Percentiles rank a stretch among this genome's conserved stretches.
These are phyloP conservation scores for Glyphotaelius pellucidus DNA, from an alignment of 2,888 invertebrate species.

Conservation along the genomic window DNA sequence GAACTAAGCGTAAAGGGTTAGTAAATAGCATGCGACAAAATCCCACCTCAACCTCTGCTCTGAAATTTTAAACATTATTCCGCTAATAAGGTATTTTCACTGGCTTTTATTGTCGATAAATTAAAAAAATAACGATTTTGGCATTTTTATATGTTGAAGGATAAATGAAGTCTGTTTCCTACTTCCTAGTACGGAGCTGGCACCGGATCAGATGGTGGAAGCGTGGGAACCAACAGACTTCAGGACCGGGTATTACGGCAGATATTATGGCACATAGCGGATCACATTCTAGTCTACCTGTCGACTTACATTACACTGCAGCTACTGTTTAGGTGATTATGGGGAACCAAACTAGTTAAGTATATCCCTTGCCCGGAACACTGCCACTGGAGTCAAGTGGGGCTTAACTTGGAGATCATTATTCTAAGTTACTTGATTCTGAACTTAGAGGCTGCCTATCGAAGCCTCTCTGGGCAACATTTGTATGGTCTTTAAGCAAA, in stretches of 20 bases:
- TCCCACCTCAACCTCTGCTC: no score
- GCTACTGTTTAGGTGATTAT: conserved; percentile 4
- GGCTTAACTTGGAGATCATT: background rate
- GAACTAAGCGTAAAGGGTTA: no score
- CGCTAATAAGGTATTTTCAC: no score
- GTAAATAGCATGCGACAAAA: no score
- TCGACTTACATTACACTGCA: background rate
- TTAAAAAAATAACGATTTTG: no score
- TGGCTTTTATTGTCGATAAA: no score
- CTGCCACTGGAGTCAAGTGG: background rate
- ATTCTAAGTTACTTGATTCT: background rate
- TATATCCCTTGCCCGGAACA: background rate
- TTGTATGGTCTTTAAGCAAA: background rate
- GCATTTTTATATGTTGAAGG: no score
- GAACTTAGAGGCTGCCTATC: background rate
- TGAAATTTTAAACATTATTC: no score
- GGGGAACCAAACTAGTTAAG: background rate
- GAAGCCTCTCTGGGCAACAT: background rate
- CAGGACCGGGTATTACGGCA: background rate
- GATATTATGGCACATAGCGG: background rate
- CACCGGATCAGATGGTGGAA: background rate
- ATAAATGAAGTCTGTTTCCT: background rate
- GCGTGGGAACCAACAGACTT: conserved; percentile 21
- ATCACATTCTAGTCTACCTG: background rate
- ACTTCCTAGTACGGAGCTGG: background rate